Conservation (phyloP, 1,140 invertebrate species). For the Drosophila triauraria region DNA sequence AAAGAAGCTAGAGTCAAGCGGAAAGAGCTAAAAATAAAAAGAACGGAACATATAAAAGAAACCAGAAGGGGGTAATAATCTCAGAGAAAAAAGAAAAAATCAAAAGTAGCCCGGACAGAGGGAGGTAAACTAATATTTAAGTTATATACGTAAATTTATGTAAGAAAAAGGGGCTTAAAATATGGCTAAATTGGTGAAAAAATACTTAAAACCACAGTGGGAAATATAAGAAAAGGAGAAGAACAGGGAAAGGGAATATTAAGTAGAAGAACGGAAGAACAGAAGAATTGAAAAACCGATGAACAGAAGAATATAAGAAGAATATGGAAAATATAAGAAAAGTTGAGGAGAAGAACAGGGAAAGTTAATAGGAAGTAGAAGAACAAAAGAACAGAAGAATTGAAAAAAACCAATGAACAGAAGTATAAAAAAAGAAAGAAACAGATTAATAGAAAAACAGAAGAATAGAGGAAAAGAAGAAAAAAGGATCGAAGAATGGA, state of each 20-base stretch:
- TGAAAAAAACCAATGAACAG: neutral
- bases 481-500: neutral
- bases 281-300: too few species aligned
- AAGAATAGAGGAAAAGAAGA: neutral
- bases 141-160: neutral
- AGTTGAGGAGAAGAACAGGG: neutral
- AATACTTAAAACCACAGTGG: too few species aligned
- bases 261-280: too few species aligned
- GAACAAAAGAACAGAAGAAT: neutral
- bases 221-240: too few species aligned
- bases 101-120: neutral
- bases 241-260: too few species aligned
- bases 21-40: conserved; percentile 1
- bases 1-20: neutral
- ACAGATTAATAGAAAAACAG: neutral
- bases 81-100: too few species aligned
- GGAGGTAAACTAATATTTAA: neutral
- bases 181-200: too few species aligned
- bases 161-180: too few species aligned
- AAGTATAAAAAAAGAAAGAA: neutral
- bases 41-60: neutral
- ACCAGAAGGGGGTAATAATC: neutral
- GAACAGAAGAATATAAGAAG: neutral
- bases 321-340: neutral
- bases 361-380: neutral